Conservation (phyloP, 1,140 invertebrate genomes). For the Bathynomus jamesi region DNA sequence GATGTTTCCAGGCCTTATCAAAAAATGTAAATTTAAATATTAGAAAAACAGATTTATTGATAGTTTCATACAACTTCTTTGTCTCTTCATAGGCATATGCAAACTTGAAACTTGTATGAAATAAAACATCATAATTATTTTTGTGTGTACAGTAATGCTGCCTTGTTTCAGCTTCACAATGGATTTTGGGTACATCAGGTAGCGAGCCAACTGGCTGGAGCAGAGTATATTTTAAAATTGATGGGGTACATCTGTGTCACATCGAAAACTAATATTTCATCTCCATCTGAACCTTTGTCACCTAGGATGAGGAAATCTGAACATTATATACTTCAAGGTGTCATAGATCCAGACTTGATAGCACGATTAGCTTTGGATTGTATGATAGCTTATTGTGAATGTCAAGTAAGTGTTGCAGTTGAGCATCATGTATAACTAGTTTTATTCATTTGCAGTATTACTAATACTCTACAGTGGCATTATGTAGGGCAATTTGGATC, state of each 20-base stretch:
- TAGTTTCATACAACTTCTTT: no score
- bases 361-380: conserved; percentile 70
- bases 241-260: conserved; percentile 60
- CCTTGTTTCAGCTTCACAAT: conserved; percentile 72
- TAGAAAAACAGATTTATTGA: no score
- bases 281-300: not conserved
- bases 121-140: no score
- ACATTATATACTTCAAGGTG: conserved; percentile 55
- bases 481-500: no score
- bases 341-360: conserved; percentile 70
- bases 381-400: conserved; percentile 79
- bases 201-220: conserved; percentile 63
- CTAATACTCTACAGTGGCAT: no score
- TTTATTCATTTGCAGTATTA: no score
- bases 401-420: conserved; percentile 68
- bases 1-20: no score
- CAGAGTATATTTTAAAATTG: conserved; percentile 62
- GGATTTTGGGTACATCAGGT: conserved; percentile 81
- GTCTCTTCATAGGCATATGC: no score
- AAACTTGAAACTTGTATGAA: no score
- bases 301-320: conserved; percentile 27
- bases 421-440: no score
- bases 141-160: no score
- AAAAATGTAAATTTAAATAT: no score
- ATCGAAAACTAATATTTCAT: not conserved